phyloP scores from a whole-genome alignment of 2,113 vertebrate genomes.

The Vulpes ferrilata region DNA sequence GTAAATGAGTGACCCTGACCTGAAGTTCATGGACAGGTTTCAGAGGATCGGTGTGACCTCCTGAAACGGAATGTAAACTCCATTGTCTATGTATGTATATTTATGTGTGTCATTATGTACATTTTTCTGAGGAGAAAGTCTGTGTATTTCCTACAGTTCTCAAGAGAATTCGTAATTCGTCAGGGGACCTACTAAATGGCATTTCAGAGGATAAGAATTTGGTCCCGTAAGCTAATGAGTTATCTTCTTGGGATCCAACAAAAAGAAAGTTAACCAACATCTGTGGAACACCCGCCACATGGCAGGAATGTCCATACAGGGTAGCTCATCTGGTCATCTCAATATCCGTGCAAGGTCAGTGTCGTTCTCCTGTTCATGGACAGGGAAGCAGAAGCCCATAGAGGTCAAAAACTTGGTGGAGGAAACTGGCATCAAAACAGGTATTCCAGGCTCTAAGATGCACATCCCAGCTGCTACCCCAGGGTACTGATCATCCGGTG shows the following conservation, averaged over 20 bases:
- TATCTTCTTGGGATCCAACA: neutral
- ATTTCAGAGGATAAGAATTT: neutral
- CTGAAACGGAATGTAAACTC: neutral
- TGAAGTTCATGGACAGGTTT: neutral
- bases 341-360: accelerated
- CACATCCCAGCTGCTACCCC: accelerated
- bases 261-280: neutral
- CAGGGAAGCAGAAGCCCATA: neutral
- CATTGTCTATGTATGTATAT: neutral
- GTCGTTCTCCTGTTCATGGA: neutral
- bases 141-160: neutral
- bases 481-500: accelerated
- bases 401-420: neutral
- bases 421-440: neutral
- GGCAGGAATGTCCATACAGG: neutral
- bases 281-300: neutral
- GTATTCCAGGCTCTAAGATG: neutral
- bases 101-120: neutral
- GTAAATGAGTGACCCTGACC: neutral
- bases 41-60: neutral
- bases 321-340: too few species aligned
- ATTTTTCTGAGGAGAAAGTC: neutral
- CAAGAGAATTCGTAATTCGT: neutral
- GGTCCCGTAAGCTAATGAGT: neutral
- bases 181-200: neutral